Evolutionary conservation across 2,797 vertebrate genomes (phyloP).

Genomic region (Halcyon badia): DNA sequence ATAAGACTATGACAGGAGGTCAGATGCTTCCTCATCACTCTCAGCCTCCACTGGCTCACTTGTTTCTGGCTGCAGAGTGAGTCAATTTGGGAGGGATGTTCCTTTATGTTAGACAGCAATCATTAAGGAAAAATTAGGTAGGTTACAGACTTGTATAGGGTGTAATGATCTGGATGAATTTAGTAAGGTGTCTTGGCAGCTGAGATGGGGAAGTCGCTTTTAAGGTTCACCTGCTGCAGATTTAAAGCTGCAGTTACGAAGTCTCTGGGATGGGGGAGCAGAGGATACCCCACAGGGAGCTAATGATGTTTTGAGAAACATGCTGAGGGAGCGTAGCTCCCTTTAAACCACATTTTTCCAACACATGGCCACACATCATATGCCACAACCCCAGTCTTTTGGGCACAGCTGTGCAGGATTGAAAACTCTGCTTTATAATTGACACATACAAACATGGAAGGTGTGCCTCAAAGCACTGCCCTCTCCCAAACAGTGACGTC

Average conservation of each 20-base stretch:
- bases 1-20: not conserved
- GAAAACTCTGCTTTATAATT: not conserved
- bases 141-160: not conserved
- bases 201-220: not conserved
- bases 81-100: conserved; percentile 14
- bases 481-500: not conserved
- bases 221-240: not conserved
- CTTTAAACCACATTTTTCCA: not conserved
- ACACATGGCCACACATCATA: accelerated
- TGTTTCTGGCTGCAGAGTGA: not conserved
- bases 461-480: not conserved
- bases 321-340: not conserved
- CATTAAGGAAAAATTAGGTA: conserved; percentile 22
- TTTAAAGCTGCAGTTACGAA: not conserved
- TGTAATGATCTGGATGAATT: not conserved
- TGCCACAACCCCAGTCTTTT: not conserved
- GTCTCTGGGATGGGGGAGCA: not conserved
- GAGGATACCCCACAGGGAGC: not conserved
- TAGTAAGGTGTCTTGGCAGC: not conserved
- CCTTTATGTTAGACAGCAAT: not conserved
- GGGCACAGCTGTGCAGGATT: not conserved
- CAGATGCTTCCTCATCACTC: not conserved
- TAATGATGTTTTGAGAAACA: not conserved
- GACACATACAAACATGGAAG: not conserved
- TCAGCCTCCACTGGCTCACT: not conserved